Evolutionary conservation across 2,888 invertebrate genomes (phyloP), one percentile per base, ranked within the genome.

Genomic region (Chaetoderma sp.): DNA sequence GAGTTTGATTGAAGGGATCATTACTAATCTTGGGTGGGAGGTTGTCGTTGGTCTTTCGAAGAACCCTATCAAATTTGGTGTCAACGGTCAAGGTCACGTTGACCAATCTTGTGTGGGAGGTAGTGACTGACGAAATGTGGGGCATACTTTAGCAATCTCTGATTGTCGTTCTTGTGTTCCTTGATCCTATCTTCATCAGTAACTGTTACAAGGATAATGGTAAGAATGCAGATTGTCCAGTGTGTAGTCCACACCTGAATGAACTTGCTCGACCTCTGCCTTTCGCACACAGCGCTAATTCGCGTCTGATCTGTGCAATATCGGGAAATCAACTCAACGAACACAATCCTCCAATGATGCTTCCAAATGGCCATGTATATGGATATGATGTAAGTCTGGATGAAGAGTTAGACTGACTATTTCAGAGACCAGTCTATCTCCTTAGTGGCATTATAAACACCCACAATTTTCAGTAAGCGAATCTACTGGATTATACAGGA

Each of bases 311-410:
- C 80, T 99, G 98, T 87, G 89, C 91, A 83, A 92, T 98, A 77
- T 94, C 94, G 67, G 94, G 95, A 30, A 90, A 93, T 78, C 93
- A 96, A 54, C 90, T 99, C 80, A 97, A 99, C 88, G 98, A 98
- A 86, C 94, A 98, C 88, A 98, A 98, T 89, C 95, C 95, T 77
- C 98, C 98, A 13, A 94, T 98, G 93, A 96, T 97, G 92, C 90
- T 99, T 88, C 99, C 99, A 69, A 98, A 98, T 88, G 98, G 98
- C 62, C 94, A 95, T 88, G 96, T 99, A 65, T 98, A 96, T 74
- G 86, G 86, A 25, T 78, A 71, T 60, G 79, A 79, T 70, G 86
- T 85, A 71, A 77, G 83, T 79, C 55, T 45, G 30, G 10, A 16
- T 30, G 1, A 23, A 47, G 5, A 44, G 25, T n/a, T n/a, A n/a